Base-by-base conservation (phyloP, 2,797 vertebrate species). In the Decapterus maruadsi region DNA sequence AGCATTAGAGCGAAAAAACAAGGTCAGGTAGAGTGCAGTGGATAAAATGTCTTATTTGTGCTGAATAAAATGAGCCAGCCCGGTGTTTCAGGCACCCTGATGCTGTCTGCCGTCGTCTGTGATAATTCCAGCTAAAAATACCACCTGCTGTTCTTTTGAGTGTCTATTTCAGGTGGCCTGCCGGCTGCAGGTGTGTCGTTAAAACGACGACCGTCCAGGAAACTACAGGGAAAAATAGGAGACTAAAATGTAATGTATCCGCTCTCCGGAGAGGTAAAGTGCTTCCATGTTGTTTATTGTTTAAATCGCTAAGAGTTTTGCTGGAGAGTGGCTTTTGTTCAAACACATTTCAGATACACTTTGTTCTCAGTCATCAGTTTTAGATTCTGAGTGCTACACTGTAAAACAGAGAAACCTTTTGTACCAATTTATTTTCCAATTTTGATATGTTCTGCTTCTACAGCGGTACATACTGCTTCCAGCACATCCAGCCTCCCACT, bases 61-160 rank as follows among this genome's bases (percentile, higher is more conserved):
- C 64, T 55, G 60, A 72, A 80, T 81, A 72, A 90, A 87, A 83
- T 54, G 61, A 84, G 72, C 72, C 67, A 74, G 61, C 42, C 77
- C 51, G 6, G 56, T 82, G 75, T 85, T 89, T 78, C 48, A 63
- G 55, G 67, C 73, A 69, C 58, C 54, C 56, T 45, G 31, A 64
- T 80, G 78, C 72, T 55, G 64, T 75, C 77, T 83, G 72, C 84
- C 55, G 16, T 72, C 83, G 79, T 88, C 89, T 90, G 92, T 84
- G 75, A 90, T 89, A 80, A 90, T 89, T 90, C 83, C 69, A 78
- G 86, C 88, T 91, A 94, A 93, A 94, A 94, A 94, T 93, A 93
- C 77, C 92, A 78, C 86, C 87, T 87, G 88, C 92, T 88, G 88
- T 88, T 89, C 82, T 88, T 93, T 90, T 91, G 78, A 78, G 73